Conservation (phyloP, 2,888 invertebrate species). For the Lordiphosa andalusiaca region DNA sequence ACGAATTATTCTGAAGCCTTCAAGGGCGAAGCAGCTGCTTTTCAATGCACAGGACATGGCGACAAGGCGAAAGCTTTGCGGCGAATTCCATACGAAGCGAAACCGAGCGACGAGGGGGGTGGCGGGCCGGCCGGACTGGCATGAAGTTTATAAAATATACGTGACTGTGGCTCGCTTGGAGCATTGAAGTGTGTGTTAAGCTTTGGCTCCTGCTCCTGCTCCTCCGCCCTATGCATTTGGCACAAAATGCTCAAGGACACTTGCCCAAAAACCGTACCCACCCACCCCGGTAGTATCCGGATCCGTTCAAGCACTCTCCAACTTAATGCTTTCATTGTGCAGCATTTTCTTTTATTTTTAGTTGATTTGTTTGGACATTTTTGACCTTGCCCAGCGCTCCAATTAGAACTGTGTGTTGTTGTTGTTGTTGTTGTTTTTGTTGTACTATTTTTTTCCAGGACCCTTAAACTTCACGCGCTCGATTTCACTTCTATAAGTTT, state of each 20-base stretch:
- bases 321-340: constrained; percentile 58
- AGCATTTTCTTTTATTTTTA: constrained; percentile 51
- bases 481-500: constrained; percentile 59
- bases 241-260: constrained; percentile 76
- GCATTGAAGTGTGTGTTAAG: constrained; percentile 64
- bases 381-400: constrained; percentile 51
- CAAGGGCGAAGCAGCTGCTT: constrained; percentile 45
- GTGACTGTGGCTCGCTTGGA: constrained; percentile 63
- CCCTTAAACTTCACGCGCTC: constrained; percentile 64
- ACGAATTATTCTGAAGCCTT: constrained; percentile 64
- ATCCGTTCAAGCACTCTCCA: constrained; percentile 18
- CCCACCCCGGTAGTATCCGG: constrained; percentile 6
- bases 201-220: constrained; percentile 41
- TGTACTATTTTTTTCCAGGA: no score
- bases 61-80: constrained; percentile 24
- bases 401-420: constrained; percentile 45
- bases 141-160: constrained; percentile 69
- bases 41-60: constrained; percentile 35
- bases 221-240: constrained; percentile 47
- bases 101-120: constrained; percentile 2
- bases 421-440: neutral
- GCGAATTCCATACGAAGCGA: constrained; percentile 34
- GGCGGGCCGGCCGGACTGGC: constrained; percentile 11
- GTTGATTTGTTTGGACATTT: constrained; percentile 54
- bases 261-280: constrained; percentile 31